Base-by-base conservation (phyloP, 2,888 invertebrate genomes). In the Cepaea hortensis region DNA sequence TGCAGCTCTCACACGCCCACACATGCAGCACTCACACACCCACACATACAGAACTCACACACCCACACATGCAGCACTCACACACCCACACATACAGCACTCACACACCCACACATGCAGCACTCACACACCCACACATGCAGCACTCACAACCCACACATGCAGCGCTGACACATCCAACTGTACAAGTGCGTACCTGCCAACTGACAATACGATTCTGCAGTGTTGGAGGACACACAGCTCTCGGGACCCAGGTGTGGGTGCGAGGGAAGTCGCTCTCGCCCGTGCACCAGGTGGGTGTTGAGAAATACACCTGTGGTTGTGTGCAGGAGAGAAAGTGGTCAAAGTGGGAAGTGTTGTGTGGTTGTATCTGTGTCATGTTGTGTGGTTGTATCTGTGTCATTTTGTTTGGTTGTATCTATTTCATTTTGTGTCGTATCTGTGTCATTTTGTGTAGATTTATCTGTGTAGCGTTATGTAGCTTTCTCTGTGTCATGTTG, bases 201-300 rank as follows among this genome's bases (percentile, higher is more conserved):
- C 18, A 85, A n/a, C 75, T 85, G 85, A 65, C 85, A 85, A 46
- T 81, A 85, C 13, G 85, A 85, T 3, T 35, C n/a, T 0, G 62
- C 2, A n/a, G 62, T 62, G 18, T 77, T n/a, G 3, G 81, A 65
- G 0, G 48, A 48, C 6, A 81, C 61, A 50, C 87, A 87, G 35
- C 15, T 55, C 4, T 50, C 81, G 23, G n/a, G 15, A 6, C 70
- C 35, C 55, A 35, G 50, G 9, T 70, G 20, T 70, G 79, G 68
- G 61, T 85, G 75, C 5, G 9, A 3, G 1, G 85, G 85, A 3
- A 85, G 70, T 55, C 85, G 48, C 48, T 81, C 85, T 62, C 65
- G 81, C 4, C 85, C 85, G 23, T 75, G 35, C 13, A 85, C 68
- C 5, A 75, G n/a, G n/a, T 9, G 2, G 7, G 85, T 85, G 18